Base-by-base conservation (phyloP, 2,888 invertebrate species). In the Perdita meconis region DNA sequence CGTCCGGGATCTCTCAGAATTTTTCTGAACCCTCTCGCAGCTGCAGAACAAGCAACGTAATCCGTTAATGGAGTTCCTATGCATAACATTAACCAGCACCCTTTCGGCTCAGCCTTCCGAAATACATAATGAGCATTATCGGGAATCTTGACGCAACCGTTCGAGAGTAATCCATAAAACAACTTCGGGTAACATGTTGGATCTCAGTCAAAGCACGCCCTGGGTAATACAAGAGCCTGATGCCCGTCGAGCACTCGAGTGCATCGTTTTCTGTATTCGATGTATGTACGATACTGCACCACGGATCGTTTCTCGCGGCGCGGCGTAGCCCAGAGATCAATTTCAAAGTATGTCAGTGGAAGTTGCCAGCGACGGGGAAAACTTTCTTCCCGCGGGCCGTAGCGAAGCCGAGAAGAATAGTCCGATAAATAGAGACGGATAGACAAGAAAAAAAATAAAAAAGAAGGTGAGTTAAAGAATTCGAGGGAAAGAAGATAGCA, bases 311-410 rank as follows among this genome's bases (percentile, higher is more conserved):
- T 70, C 67, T 64, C 75, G 42, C 47, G 50, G 53, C 50, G 61
- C 55, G 50, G 53, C 50, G 61, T 51, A 53, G 42, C 51, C 53
- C 75, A 63, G 78, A 68, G 80, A 84, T 84, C 80, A 80, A 84
- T 84, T 84, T 81, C 65, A 24, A 57, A 71, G 78, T 75, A 59
- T 66, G 72, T 73, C 77, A 53, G 36, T 61, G 56, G 64, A 70
- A 75, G 63, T 67, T 65, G 69, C 63, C 34, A 12, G 57, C 56
- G 51, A 19, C 44, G 38, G 10, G 30, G 59, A 55, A 73, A 74
- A 71, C 47, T 68, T 30, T 59, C 42, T 63, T 66, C 38, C 30
- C 42, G 53, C 50, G 26, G 24, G 40, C 42, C 44, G 63, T 50
- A 55, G 50, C 30, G 65, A 4, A 26, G 30, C 22, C 13, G 42